Conservation (phyloP, 2,888 invertebrate species). For the Diogma glabrata region DNA sequence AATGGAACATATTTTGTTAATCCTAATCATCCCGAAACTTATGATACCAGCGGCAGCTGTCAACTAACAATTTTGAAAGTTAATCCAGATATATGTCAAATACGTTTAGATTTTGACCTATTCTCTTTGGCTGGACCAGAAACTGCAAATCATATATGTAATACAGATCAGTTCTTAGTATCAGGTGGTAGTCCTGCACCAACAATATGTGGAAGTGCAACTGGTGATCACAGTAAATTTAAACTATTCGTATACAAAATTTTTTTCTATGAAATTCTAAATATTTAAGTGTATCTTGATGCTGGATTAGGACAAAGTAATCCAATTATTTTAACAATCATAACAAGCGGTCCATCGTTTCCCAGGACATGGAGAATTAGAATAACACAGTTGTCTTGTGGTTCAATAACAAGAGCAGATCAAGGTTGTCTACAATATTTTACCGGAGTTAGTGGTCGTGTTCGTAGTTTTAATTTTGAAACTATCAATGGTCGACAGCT, state of each 20-base stretch:
- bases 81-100: conserved; percentile 70
- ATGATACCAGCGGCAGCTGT: conserved; percentile 71
- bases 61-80: conserved; percentile 70
- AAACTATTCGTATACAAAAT: neutral
- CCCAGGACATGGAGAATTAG: conserved; percentile 71
- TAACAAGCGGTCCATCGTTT: conserved; percentile 64
- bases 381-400: conserved; percentile 68
- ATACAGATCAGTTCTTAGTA: conserved; percentile 74
- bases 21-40: conserved; percentile 60
- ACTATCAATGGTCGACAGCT: conserved; percentile 61
- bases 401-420: conserved; percentile 48
- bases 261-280: neutral
- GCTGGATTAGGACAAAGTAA: conserved; percentile 55
- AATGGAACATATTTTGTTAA: conserved; percentile 84
- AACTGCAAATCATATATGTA: conserved; percentile 62
- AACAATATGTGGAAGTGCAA: conserved; percentile 68
- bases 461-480: conserved; percentile 77
- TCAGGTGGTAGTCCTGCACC: conserved; percentile 72
- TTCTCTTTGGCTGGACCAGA: conserved; percentile 69
- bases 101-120: conserved; percentile 72
- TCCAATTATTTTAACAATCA: conserved; percentile 68
- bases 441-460: conserved; percentile 63
- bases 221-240: conserved; percentile 66
- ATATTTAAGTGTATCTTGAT: conserved; percentile 65
- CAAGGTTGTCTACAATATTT: conserved; percentile 35